Evolutionary conservation across 2,797 vertebrate species (phyloP).

Genomic region (Lemur catta): DNA sequence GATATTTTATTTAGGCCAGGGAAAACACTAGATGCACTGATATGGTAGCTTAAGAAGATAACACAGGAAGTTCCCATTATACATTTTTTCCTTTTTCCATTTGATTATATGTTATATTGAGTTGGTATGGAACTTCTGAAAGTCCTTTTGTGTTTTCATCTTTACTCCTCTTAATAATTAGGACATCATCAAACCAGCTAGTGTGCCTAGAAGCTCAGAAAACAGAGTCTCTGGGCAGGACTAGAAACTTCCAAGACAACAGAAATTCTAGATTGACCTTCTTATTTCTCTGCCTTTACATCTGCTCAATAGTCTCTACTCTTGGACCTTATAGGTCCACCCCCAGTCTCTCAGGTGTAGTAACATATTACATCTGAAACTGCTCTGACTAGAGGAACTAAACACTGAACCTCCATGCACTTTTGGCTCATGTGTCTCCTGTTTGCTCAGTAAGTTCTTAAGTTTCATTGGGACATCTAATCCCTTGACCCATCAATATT

Average conservation of each 20-base stretch:
- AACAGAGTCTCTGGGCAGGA: neutral
- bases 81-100: neutral
- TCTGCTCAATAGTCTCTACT: neutral
- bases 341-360: neutral
- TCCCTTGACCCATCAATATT: neutral
- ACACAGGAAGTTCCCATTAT: neutral
- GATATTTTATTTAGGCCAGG: neutral
- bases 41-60: neutral
- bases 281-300: neutral
- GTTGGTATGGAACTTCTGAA: neutral
- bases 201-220: neutral
- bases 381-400: neutral
- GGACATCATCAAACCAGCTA: neutral
- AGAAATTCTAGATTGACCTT: neutral
- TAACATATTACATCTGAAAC: neutral
- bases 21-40: neutral
- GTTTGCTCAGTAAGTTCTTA: neutral
- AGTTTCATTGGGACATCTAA: neutral
- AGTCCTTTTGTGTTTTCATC: neutral
- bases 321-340: neutral
- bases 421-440: neutral
- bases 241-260: neutral
- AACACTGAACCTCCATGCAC: neutral
- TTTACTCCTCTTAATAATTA: neutral
- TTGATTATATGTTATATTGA: neutral